phyloP scores from a whole-genome alignment of 2,113 vertebrate species.

The Tursiops truncatus region DNA sequence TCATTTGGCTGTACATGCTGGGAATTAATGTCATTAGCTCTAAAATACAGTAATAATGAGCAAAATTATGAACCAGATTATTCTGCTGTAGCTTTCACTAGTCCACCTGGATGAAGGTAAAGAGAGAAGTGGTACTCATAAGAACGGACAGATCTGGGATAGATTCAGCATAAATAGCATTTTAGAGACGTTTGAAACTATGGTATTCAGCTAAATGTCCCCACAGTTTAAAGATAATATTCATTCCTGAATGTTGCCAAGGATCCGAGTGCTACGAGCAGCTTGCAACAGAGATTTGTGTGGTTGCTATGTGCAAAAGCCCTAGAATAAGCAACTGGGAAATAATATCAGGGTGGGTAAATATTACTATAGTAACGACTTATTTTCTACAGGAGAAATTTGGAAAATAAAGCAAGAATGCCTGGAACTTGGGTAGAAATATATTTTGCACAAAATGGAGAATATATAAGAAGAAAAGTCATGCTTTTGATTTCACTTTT shows the following conservation, averaged over 20 bases:
- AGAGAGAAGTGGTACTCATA: neutral
- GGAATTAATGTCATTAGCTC: neutral
- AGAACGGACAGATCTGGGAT: conserved; percentile 56
- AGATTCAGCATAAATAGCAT: conserved; percentile 16
- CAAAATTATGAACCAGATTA: conserved; percentile 29
- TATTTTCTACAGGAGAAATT: conserved; percentile 79
- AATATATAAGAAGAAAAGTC: conserved; percentile 69
- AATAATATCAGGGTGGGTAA: conserved; percentile 81
- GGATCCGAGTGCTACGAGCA: conserved; percentile 57
- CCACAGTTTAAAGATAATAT: conserved; percentile 64
- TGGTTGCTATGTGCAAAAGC: conserved; percentile 79
- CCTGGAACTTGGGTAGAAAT: conserved; percentile 72
- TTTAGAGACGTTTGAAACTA: conserved; percentile 63
- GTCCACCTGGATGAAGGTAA: conserved; percentile 3
- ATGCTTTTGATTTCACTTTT: conserved; percentile 33
- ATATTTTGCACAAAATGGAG: conserved; percentile 57
- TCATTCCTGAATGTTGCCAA: conserved; percentile 71
- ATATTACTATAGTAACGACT: conserved; percentile 81
- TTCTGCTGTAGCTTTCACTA: conserved; percentile 5
- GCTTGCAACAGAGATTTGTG: conserved; percentile 70
- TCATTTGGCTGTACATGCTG: neutral
- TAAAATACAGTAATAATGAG: neutral
- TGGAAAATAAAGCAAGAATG: conserved; percentile 73
- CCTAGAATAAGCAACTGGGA: conserved; percentile 78
- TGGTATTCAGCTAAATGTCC: conserved; percentile 50